Base-by-base conservation (phyloP, 2,888 invertebrate genomes). In the Diaprepes abbreviatus region DNA sequence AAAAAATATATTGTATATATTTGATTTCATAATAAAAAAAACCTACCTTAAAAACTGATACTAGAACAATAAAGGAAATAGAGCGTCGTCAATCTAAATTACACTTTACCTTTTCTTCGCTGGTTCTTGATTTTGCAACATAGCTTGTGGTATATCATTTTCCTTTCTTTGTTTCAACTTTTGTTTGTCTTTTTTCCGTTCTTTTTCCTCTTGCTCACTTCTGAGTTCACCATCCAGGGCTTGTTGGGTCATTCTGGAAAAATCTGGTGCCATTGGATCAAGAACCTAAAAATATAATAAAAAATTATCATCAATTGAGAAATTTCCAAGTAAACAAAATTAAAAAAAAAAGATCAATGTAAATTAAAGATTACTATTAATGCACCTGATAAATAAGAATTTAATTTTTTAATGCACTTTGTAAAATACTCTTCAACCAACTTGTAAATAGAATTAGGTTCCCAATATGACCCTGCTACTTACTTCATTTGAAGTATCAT, bases 151-250 rank as follows among this genome's bases (percentile, higher is more conserved):
- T 73, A 98, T 94, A 76, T 97, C 97, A 82, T 97, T 97, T 79
- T 98, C 98, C 82, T 97, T 97, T 54, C 96, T 89, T 79, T 97
- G 94, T 83, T 98, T 98, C 76, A 97, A 84, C 83, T 97, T 98
- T 70, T 94, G 93, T 79, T 97, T 98, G 82, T 99, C 98, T 80
- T 97, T 97, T 62, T 94, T 92, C 9, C 98, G 89, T 79, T 97
- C 97, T 74, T 93, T 89, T 90, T 96, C 97, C 85, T 98, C 98
- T 74, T 92, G 93, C 80, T 97, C 97, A 35, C 93, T 92, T 73
- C 94, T 89, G 50, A 95, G 84, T 81, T 97, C 96, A 0, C 97
- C 97, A 82, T 98, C 97, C 10, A 98, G 85, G 82, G 97, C 94
- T 79, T 97, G 96, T 77, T 97, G 96, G 0, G 96, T 86, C 81